phyloP scores from a whole-genome alignment of 2,113 vertebrate species.

The Cebus imitator region DNA sequence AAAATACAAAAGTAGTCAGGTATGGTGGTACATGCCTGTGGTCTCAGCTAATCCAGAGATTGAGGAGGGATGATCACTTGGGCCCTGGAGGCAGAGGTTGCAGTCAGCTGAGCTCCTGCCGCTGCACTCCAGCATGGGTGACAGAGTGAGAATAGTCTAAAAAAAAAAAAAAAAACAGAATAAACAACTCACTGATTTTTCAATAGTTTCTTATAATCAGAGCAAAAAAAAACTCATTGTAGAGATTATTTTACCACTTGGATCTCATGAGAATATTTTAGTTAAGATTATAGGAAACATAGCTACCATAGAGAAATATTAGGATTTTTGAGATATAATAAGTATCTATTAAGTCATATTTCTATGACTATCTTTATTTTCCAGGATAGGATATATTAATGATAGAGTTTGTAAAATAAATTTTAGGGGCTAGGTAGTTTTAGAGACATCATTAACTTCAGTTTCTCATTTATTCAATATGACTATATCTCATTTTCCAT shows the following conservation, averaged over 20 bases:
- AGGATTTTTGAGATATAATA: neutral
- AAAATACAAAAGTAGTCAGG: no score
- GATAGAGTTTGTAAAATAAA: constrained; percentile 14
- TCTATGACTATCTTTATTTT: constrained; percentile 14
- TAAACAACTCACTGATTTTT: neutral
- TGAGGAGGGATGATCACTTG: no score
- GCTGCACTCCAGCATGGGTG: no score
- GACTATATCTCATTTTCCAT: neutral
- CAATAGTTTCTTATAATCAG: neutral
- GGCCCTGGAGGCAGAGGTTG: no score
- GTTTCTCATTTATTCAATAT: constrained; percentile 32
- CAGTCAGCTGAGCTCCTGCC: no score
- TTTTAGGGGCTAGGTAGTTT: neutral
- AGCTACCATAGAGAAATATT: neutral
- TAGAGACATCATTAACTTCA: constrained; percentile 4
- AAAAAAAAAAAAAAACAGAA: neutral
- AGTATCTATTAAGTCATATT: neutral
- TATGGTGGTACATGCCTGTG: no score
- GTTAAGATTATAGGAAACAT: neutral
- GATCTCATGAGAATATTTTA: neutral
- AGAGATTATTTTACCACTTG: neutral
- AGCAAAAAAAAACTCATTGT: neutral
- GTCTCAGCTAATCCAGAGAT: no score
- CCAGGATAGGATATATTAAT: constrained; percentile 15
- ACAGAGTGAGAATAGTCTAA: no score